phyloP scores from a whole-genome alignment of 2,888 invertebrate species.

The Metacarcinus magister region DNA sequence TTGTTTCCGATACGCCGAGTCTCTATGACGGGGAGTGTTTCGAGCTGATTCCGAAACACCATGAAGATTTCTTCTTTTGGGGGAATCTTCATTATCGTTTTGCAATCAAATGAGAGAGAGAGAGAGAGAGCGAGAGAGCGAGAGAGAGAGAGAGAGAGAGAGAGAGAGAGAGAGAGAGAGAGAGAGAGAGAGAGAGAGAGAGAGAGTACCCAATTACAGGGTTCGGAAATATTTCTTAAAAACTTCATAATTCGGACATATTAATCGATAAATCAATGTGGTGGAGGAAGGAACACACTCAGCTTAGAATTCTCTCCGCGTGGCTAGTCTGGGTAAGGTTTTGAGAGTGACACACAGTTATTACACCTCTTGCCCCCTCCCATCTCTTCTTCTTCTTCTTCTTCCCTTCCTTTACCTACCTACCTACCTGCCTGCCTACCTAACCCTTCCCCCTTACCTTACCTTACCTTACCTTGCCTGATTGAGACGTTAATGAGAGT shows the following conservation, averaged over 20 bases:
- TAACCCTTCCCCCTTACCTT: background rate
- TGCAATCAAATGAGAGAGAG: constrained; percentile 19
- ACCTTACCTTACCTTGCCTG: background rate
- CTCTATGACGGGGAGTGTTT: background rate
- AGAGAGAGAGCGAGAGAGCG: background rate
- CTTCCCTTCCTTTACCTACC: background rate
- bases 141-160: constrained; percentile 11
- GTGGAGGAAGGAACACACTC: background rate
- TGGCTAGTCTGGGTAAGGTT: background rate
- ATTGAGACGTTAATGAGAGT: background rate
- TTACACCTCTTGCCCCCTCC: background rate
- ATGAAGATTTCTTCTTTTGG: background rate
- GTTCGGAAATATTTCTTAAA: constrained; percentile 38
- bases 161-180: constrained; percentile 54
- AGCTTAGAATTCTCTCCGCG: background rate
- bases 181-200: constrained; percentile 56
- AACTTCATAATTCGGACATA: constrained; percentile 5
- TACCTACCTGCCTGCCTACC: too few relatives aligned
- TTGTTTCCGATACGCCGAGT: background rate
- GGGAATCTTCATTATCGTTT: background rate
- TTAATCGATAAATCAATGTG: constrained; percentile 43
- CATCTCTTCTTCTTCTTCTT: background rate
- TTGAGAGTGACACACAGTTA: background rate
- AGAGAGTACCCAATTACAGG: background rate
- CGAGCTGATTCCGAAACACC: background rate